These are phyloP conservation scores for Limnodromus scolopaceus DNA, from an alignment of 2,797 vertebrate genomes.

Conservation along the genomic window DNA sequence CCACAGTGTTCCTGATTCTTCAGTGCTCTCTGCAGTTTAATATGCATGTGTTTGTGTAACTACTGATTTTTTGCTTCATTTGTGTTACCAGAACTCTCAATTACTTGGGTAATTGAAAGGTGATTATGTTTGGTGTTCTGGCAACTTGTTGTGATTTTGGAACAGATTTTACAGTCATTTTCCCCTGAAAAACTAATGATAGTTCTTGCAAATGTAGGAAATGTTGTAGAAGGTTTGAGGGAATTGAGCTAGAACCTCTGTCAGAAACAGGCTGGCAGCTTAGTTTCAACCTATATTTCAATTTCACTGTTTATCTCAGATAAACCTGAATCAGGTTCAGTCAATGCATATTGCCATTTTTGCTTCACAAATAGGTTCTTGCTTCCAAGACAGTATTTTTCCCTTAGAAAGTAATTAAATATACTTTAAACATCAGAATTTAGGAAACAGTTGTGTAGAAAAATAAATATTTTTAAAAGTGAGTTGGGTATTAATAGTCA, in stretches of 20 bases:
- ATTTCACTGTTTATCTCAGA: not conserved
- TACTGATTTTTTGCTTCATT: not conserved
- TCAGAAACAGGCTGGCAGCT: not conserved
- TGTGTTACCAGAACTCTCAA: not conserved
- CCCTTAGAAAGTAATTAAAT: not conserved
- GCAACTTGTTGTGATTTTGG: not conserved
- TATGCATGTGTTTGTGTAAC: not conserved
- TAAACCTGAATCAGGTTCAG: not conserved
- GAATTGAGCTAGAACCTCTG: not conserved
- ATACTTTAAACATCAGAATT: not conserved
- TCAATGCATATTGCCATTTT: not conserved
- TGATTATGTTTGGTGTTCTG: not conserved
- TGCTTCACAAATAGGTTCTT: not conserved
- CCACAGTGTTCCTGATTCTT: rapidly evolving
- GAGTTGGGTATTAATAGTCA: not conserved
- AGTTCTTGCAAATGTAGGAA: not conserved
- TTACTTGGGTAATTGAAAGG: not conserved
- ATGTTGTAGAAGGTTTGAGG: not conserved
- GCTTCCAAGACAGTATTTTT: not conserved
- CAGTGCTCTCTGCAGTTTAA: not conserved
- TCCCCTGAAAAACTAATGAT: not conserved
- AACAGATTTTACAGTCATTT: not conserved
- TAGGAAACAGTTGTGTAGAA: not conserved
- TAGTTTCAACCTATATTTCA: not conserved
- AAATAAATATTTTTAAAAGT: not conserved